phyloP scores from a whole-genome alignment of 2,797 vertebrate genomes.

The Oryzias dopingdopingensis region DNA sequence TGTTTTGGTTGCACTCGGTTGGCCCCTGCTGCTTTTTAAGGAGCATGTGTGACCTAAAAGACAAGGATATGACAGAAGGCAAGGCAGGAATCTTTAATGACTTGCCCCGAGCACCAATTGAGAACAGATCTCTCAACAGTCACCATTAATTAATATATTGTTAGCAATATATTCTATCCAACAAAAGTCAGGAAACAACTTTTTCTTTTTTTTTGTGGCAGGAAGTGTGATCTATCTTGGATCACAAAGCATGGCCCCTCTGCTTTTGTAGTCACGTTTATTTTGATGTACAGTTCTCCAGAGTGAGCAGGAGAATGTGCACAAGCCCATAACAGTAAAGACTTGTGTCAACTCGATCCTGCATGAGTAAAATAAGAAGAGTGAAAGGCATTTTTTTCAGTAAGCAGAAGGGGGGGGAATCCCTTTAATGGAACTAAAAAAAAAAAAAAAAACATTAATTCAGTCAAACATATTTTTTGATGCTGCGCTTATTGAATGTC shows the following conservation, averaged over 20 bases:
- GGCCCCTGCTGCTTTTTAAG: slow-evolving; percentile 53
- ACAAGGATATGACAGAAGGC: slow-evolving; percentile 68
- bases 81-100: slow-evolving; percentile 71
- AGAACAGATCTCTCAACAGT: slow-evolving; percentile 30
- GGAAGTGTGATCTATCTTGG: slow-evolving; percentile 6
- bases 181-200: not conserved
- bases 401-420: not conserved
- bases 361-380: slow-evolving; percentile 14
- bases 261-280: not conserved
- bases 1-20: slow-evolving; percentile 59
- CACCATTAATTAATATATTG: not conserved
- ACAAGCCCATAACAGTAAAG: slow-evolving; percentile 24
- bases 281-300: slow-evolving; percentile 2
- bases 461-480: not conserved
- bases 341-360: slow-evolving; percentile 30
- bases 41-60: slow-evolving; percentile 61
- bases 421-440: not conserved
- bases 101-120: slow-evolving; percentile 45
- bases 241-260: slow-evolving; percentile 11
- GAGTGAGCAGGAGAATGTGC: slow-evolving; percentile 3
- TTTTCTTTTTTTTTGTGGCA: not conserved
- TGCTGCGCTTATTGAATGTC: not conserved
- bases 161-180: no score
- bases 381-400: slow-evolving; percentile 5
- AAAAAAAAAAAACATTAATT: not conserved